A percentile compares a stretch with the other conserved stretches of the same genome.
These are phyloP conservation scores for Drosophila serrata DNA, from an alignment of 1,140 invertebrate genomes.

Conservation along the genomic window DNA sequence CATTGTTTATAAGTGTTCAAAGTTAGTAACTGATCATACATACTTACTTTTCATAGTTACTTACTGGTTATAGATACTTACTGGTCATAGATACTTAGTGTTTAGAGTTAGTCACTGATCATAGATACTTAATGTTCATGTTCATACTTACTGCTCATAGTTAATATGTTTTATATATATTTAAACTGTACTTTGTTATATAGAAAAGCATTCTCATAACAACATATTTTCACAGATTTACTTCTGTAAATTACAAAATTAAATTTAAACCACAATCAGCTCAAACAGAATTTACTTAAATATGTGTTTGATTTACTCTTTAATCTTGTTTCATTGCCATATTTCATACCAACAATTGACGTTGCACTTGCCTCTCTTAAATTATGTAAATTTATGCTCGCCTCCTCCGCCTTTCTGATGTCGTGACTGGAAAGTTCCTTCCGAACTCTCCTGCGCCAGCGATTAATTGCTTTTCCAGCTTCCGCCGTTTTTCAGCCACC, in stretches of 20 bases:
- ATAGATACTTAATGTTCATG: too few species aligned
- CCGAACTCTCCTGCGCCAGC: slow-evolving; percentile 16
- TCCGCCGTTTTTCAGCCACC: slow-evolving; percentile 33
- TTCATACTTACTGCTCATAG: too few species aligned
- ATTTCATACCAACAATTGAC: slow-evolving; percentile 27
- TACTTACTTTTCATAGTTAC: too few species aligned
- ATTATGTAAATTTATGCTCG: slow-evolving; percentile 76
- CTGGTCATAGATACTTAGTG: too few species aligned
- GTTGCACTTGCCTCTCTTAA: slow-evolving; percentile 50
- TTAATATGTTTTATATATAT: neutral
- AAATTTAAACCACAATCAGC: too few species aligned
- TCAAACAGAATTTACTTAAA: neutral
- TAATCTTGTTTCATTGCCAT: neutral
- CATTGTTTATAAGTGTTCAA: too few species aligned
- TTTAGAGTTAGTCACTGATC: too few species aligned
- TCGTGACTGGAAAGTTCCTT: slow-evolving; percentile 32
- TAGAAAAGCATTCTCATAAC: too few species aligned
- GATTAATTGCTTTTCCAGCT: slow-evolving; percentile 73
- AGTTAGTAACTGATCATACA: too few species aligned
- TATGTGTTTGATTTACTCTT: neutral
- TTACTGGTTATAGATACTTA: too few species aligned
- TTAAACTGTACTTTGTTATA: neutral
- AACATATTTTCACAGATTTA: too few species aligned
- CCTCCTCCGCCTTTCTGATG: slow-evolving; percentile 53
- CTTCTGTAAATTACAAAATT: neutral